Evolutionary conservation across 2,888 invertebrate species (phyloP), one percentile per base, ranked within the genome.

Genomic region (Anticlea derivata): DNA sequence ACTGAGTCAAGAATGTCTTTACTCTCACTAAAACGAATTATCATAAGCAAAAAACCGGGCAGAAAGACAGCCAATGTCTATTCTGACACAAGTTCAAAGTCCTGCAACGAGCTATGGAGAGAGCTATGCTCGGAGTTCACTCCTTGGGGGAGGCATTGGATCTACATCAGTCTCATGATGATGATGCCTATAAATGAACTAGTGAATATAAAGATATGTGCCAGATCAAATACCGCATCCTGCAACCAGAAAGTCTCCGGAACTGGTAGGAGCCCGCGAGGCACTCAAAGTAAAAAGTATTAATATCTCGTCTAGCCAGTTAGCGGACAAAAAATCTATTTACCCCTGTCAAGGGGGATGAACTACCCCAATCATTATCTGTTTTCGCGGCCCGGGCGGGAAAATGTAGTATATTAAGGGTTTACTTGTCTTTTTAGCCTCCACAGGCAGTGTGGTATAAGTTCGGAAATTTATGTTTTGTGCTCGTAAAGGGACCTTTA

Each of bases 261-360:
- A 45, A 37, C 35, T 22, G 10, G 7, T 26, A 12, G 24, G 24
- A 34, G 8, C n/a, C 7, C 4, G 8, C 7, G 30, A 12, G 17
- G 13, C 37, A 24, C 24, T 24, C 27, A 23, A 45, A 54, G 34
- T 57, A 58, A 48, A 58, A 33, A 46, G 38, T 60, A 59, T 57
- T 62, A 62, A 59, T 63, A 55, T 38, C 55, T 49, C 43, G 38
- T 34, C 38, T 49, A 30, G 44, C 35, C 45, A 50, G 56, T 61
- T 45, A 58, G 46, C 39, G 47, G 39, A 30, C 50, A 57, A 58
- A 65, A 66, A 66, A 62, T 57, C 58, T 60, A 64, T 67, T 65
- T 63, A 39, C 50, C 44, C 41, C 59, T 54, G 58, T 66, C 68
- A 65, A 69, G 63, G 65, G 58, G 60, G 60, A 55, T 50, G 56